A percentile compares a stretch with the other conserved stretches of the same genome.
These are phyloP conservation scores for Mamestra brassicae DNA, from an alignment of 2,888 invertebrate genomes.

Conservation along the genomic window DNA sequence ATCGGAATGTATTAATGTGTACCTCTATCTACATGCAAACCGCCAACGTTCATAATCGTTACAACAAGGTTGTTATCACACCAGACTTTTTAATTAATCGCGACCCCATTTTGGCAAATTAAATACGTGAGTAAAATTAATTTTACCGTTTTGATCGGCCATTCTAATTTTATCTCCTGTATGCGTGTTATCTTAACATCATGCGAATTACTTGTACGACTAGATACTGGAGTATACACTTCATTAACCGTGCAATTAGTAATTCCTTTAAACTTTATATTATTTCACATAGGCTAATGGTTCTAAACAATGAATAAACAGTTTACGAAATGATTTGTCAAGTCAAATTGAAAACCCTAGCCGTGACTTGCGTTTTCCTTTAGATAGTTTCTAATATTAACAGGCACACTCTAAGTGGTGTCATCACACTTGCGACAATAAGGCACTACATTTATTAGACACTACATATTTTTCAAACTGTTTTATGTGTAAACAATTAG, in stretches of 20 bases:
- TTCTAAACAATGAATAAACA: conserved; percentile 44
- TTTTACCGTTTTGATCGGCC: conserved; percentile 48
- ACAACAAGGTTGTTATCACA: conserved; percentile 56
- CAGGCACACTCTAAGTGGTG: conserved; percentile 77
- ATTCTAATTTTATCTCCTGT: conserved; percentile 48
- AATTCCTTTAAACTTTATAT: conserved; percentile 30
- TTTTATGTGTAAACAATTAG: conserved; percentile 34
- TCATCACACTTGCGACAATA: conserved; percentile 60
- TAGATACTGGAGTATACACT: conserved; percentile 24
- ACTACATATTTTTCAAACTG: conserved; percentile 25
- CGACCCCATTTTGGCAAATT: conserved; percentile 57
- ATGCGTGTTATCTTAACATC: conserved; percentile 40
- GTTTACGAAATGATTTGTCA: conserved; percentile 56
- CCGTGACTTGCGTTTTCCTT: conserved; percentile 69
- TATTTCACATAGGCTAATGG: conserved; percentile 29
- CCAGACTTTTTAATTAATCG: conserved; percentile 60
- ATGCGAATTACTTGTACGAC: conserved; percentile 20
- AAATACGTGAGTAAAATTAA: conserved; percentile 59
- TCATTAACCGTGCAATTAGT: conserved; percentile 41
- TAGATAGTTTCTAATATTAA: conserved; percentile 73
- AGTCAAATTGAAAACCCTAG: conserved; percentile 52
- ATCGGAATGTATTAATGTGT: conserved; percentile 48
- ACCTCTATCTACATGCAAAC: conserved; percentile 34
- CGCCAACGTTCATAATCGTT: conserved; percentile 52
- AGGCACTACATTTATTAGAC: conserved; percentile 27